A percentile compares a stretch with the other conserved stretches of the same genome.
phyloP scores from a whole-genome alignment of 2,797 vertebrate species.

The Acanthopagrus latus region DNA sequence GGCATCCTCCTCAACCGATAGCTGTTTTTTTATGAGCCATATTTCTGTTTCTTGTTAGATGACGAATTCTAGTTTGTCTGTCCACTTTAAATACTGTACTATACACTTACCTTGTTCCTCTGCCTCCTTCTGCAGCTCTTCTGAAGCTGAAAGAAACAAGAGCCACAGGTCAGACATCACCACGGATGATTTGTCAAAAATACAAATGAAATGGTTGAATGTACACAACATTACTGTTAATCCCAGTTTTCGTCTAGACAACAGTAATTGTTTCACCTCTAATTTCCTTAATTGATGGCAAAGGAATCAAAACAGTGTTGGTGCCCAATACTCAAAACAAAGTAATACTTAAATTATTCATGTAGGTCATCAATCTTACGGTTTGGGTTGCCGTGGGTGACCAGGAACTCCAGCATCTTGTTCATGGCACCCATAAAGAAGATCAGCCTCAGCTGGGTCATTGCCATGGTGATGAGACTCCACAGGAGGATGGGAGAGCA shows the following conservation, averaged over 20 bases:
- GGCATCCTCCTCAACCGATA: too few species aligned
- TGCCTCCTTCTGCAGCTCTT: constrained; percentile 66
- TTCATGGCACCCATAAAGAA: constrained; percentile 95
- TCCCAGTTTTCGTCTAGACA: background rate
- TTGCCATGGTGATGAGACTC: constrained; percentile 91
- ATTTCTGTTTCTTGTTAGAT: too few species aligned
- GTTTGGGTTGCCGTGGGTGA: constrained; percentile 72
- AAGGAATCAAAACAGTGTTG: background rate
- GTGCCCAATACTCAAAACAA: too few species aligned
- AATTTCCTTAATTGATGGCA: background rate
- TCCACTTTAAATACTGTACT: background rate
- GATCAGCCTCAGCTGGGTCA: constrained; percentile 92
- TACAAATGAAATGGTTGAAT: background rate
- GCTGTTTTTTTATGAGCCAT: too few species aligned
- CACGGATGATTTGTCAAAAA: background rate
- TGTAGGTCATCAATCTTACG: constrained; percentile 74
- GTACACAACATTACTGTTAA: background rate
- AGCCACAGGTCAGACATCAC: constrained; percentile 22
- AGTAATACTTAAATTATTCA: too few species aligned
- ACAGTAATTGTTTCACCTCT: background rate
- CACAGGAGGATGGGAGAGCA: constrained; percentile 91
- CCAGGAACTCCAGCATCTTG: constrained; percentile 90
- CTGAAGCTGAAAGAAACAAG: constrained; percentile 73
- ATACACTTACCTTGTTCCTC: constrained; percentile 83
- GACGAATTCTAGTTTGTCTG: too few species aligned